Percentiles rank a stretch among this genome's conserved stretches.
Evolutionary conservation across 2,113 vertebrate species (phyloP).

Genomic region (Pseudorectes ferrugineus): DNA sequence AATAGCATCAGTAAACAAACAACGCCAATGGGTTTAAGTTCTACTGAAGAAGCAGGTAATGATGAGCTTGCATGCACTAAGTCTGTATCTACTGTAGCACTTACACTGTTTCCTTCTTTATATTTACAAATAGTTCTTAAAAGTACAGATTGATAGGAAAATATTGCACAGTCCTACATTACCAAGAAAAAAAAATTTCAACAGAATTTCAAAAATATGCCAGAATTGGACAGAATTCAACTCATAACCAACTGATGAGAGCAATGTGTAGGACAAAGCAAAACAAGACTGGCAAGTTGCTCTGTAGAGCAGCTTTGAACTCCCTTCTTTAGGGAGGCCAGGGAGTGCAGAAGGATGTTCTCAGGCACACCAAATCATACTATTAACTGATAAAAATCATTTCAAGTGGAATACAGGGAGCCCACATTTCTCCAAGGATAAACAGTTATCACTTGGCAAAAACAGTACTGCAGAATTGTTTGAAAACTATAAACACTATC

Average conservation of each 20-base stretch:
- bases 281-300: background rate
- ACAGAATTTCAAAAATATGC: background rate
- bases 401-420: background rate
- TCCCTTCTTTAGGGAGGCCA: background rate
- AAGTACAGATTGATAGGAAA: background rate
- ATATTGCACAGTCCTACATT: background rate
- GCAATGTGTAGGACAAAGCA: background rate
- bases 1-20: background rate
- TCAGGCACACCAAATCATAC: background rate
- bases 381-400: background rate
- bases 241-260: background rate
- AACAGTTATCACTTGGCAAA: conserved; percentile 29
- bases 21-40: background rate
- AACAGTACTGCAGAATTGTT: background rate
- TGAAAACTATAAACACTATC: conserved; percentile 44
- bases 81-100: background rate
- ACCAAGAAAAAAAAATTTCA: background rate
- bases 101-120: background rate
- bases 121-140: background rate
- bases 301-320: background rate
- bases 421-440: background rate
- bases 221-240: background rate
- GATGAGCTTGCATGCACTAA: background rate
- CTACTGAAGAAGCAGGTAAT: background rate
- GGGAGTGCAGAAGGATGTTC: background rate